A percentile compares a stretch with the other conserved stretches of the same genome.
Conservation (phyloP, 92 coral and sea anemone genomes). For the Diadumene lineata region DNA sequence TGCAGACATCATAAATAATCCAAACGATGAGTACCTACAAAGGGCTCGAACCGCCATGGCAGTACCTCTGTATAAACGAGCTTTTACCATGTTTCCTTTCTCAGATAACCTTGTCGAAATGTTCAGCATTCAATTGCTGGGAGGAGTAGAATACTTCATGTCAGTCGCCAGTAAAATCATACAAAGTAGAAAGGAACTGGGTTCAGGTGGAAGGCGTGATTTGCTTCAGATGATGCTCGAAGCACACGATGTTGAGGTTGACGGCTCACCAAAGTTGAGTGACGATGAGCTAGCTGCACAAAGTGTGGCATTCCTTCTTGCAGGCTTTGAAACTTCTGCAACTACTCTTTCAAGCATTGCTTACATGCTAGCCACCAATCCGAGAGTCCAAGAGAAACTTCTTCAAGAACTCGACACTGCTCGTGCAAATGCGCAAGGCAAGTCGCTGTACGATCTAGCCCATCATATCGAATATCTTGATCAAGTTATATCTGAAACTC, state of each 20-base stretch:
- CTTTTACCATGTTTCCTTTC: slow-evolving; percentile 59
- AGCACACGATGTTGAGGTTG: slow-evolving; percentile 52
- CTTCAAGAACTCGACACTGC: slow-evolving; percentile 47
- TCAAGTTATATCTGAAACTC: slow-evolving; percentile 57
- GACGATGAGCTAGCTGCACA: slow-evolving; percentile 67
- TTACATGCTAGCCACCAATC: slow-evolving; percentile 51
- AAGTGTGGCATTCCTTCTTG: slow-evolving; percentile 49
- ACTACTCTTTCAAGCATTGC: slow-evolving; percentile 55
- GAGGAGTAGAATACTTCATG: slow-evolving; percentile 29
- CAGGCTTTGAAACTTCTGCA: slow-evolving; percentile 73
- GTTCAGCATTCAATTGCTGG: slow-evolving; percentile 13
- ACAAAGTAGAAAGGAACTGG: slow-evolving; percentile 30
- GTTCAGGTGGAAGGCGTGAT: slow-evolving; percentile 22
- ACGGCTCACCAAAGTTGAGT: slow-evolving; percentile 51
- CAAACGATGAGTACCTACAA: slow-evolving; percentile 44
- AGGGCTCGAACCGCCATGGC: slow-evolving; percentile 25
- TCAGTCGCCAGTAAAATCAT: slow-evolving; percentile 36
- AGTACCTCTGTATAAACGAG: slow-evolving; percentile 46
- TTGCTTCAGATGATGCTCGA: slow-evolving; percentile 65
- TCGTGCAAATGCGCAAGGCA: slow-evolving; percentile 23
- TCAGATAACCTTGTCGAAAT: slow-evolving; percentile 32
- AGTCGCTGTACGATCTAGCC: slow-evolving; percentile 46
- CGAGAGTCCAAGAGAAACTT: slow-evolving; percentile 60
- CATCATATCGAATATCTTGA: slow-evolving; percentile 53
- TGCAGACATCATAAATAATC: slow-evolving; percentile 42